Conservation (phyloP, 2,888 invertebrate species). For the Cheilosia variabilis region DNA sequence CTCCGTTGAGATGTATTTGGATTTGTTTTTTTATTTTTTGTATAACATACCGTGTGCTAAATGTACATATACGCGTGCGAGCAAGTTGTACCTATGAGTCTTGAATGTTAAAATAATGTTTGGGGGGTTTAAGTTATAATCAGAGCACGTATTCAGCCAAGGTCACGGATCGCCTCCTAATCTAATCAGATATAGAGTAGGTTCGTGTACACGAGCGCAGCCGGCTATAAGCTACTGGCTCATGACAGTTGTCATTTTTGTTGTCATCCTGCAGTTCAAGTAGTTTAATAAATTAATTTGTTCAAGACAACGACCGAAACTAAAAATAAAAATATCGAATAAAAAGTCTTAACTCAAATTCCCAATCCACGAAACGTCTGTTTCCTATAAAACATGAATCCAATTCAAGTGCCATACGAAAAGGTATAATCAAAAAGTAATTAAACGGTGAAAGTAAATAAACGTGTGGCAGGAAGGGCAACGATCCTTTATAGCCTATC, state of each 20-base stretch:
- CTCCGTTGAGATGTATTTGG: constrained; percentile 17
- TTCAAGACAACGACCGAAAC: too few relatives aligned
- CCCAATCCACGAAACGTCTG: background rate
- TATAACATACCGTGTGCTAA: constrained; percentile 3
- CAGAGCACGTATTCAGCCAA: constrained; percentile 54
- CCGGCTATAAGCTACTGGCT: constrained; percentile 14
- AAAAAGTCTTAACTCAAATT: too few relatives aligned
- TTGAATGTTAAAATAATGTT: constrained; percentile 47
- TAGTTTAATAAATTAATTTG: too few relatives aligned
- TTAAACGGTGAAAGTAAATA: constrained; percentile 5
- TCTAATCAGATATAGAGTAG: constrained; percentile 43
- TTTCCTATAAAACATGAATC: background rate
- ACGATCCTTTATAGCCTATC: constrained; percentile 6
- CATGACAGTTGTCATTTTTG: background rate
- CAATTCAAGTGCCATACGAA: constrained; percentile 5
- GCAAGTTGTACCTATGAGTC: constrained; percentile 19
- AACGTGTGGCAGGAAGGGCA: background rate
- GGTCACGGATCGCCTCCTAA: constrained; percentile 43
- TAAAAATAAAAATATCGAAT: too few relatives aligned
- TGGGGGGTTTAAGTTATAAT: constrained; percentile 50
- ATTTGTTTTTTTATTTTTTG: constrained; percentile 12
- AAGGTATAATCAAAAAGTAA: constrained; percentile 25
- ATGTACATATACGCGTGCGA: constrained; percentile 16
- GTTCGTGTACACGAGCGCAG: constrained; percentile 14
- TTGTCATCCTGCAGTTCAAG: background rate